Base-by-base conservation (phyloP, 2,113 vertebrate genomes). In the Caracal caracal region DNA sequence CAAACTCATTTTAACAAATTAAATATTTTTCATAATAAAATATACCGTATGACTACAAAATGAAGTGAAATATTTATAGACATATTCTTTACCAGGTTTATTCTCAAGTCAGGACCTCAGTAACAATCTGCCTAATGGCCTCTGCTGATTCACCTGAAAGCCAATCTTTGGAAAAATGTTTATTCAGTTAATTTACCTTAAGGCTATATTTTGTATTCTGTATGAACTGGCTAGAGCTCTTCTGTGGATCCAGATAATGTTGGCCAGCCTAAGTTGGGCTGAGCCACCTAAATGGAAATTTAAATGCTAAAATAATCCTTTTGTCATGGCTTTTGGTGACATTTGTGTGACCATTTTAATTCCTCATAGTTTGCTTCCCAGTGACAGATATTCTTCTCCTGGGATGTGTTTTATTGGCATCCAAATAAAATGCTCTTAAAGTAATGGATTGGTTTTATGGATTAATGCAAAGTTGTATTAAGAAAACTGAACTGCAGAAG, bases 361-460 rank as follows among this genome's bases (percentile, higher is more conserved):
- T 86, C 13, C 13, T 78, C 5, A 30, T 8, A 81, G 20, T 40
- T 78, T 91, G n/a, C 43, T 70, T 68, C 1, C 24, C 13, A 83
- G 15, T 53, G 65, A 30, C 33, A 51, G 17, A 71, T 13, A 56
- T 24, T 90, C 80, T 59, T 65, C 17, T n/a, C 33, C 13, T 51
- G 33, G 30, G 53, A 24, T 68, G 9, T 68, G 10, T 93, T 30
- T 73, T 40, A 81, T 70, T 70, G 40, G 2, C 19, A 91, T 68
- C 30, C 49, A 70, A 49, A 63, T 76, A 68, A 88, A 97, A 91
- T 73, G 56, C 5, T 87, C n/a, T 94, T 75, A 30, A 95, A 66
- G 30, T n/a, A 94, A 95, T 49, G 10, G 56, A 75, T 81, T 90
- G 8, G 20, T 40, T 90, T 85, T 49, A 79, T 40, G 28, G n/a